phyloP scores from a whole-genome alignment of 37 sponge, comb jelly and placozoan genomes.

The Halichondria panicea region DNA sequence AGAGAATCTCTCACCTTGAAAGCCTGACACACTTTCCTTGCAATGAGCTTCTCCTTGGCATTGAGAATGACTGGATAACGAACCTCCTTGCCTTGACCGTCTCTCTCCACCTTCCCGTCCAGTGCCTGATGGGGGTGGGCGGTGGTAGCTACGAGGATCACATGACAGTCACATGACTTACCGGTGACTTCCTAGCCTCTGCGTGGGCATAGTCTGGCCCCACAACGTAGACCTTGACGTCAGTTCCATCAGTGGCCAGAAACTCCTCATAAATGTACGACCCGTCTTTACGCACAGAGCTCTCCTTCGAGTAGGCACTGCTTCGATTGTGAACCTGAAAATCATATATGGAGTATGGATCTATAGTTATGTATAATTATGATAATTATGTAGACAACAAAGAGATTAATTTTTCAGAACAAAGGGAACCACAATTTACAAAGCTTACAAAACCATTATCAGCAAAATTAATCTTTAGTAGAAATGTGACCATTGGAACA shows the following conservation, averaged over 20 bases:
- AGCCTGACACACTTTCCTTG: constrained; percentile 81
- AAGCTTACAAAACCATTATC: too few species aligned
- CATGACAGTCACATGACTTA: constrained; percentile 43
- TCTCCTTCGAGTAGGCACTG: constrained; percentile 75
- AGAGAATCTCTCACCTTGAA: too few species aligned
- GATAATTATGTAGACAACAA: too few species aligned
- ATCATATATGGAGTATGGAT: too few species aligned
- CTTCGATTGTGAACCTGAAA: constrained; percentile 79
- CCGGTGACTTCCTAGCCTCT: constrained; percentile 95
- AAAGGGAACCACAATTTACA: too few species aligned
- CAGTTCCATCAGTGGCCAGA: constrained; percentile 93
- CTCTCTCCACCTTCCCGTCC: constrained; percentile 94
- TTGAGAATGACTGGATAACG: constrained; percentile 92
- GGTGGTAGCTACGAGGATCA: not conserved
- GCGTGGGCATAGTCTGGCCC: constrained; percentile 97
- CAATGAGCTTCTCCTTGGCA: constrained; percentile 91
- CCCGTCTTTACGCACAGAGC: constrained; percentile 64
- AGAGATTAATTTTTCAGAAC: too few species aligned
- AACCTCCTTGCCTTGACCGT: constrained; percentile 86
- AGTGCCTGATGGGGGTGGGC: constrained; percentile 60
- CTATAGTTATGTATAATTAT: too few species aligned
- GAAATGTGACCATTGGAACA: too few species aligned
- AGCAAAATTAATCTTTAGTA: too few species aligned
- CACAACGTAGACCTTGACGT: constrained; percentile 96
- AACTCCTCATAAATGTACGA: constrained; percentile 97